phyloP scores from a whole-genome alignment of 1,140 invertebrate species.

The Telenomus remus region DNA sequence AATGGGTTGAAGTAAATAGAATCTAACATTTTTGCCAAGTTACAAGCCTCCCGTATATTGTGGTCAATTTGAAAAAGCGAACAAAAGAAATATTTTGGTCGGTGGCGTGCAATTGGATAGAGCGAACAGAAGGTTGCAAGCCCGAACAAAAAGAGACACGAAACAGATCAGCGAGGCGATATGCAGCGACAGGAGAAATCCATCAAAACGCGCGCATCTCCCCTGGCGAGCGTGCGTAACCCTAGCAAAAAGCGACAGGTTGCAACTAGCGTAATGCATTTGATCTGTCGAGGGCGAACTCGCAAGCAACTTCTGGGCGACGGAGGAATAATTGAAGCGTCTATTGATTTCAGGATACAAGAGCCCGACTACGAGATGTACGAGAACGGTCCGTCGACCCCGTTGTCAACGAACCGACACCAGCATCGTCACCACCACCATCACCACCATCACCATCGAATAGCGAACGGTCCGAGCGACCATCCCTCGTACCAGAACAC shows the following conservation, averaged over 20 bases:
- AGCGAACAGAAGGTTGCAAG: too few relatives aligned
- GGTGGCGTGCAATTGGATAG: too few relatives aligned
- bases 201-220: conserved; percentile 30
- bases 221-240: not conserved
- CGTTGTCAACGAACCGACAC: conserved; percentile 63
- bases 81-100: too few relatives aligned
- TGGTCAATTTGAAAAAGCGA: too few relatives aligned
- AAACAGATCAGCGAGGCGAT: too few relatives aligned
- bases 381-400: conserved; percentile 71
- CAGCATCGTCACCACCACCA: conserved; percentile 67
- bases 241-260: not conserved
- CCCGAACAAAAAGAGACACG: too few relatives aligned
- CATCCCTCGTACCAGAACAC: conserved; percentile 83
- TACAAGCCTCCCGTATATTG: too few relatives aligned
- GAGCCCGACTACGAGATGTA: conserved; percentile 75
- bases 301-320: conserved; percentile 6
- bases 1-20: too few relatives aligned
- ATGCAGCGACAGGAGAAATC: conserved; percentile 15
- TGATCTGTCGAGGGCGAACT: conserved; percentile 1
- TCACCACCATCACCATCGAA: conserved; percentile 69
- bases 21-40: too few relatives aligned
- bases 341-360: conserved; percentile 66
- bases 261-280: conserved; percentile 29
- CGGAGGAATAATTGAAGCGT: conserved; percentile 18
- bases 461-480: conserved; percentile 66